Percentiles rank a stretch among this genome's conserved stretches.
Conservation (phyloP, 2,113 vertebrate genomes). For the Bubo blakistoni region DNA sequence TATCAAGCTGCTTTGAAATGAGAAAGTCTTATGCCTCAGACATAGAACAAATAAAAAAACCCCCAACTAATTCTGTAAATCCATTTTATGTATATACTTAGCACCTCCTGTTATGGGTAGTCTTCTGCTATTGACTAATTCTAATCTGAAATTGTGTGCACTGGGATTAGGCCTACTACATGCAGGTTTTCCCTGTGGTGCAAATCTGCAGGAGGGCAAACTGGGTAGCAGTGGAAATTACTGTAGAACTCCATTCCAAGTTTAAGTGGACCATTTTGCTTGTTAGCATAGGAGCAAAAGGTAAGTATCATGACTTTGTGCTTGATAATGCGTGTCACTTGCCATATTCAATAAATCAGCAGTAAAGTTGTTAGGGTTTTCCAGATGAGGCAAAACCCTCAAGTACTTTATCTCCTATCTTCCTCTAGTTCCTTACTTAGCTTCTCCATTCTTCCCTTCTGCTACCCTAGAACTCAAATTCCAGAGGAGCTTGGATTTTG, state of each 20-base stretch:
- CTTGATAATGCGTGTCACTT: neutral
- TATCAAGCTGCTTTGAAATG: neutral
- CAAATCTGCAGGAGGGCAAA: neutral
- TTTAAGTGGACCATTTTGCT: neutral
- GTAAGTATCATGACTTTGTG: neutral
- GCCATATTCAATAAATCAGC: neutral
- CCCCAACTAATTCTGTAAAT: neutral
- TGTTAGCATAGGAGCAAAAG: neutral
- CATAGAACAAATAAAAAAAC: neutral
- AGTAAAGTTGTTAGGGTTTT: neutral
- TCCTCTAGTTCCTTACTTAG: neutral
- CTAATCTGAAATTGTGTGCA: neutral
- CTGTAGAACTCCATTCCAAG: neutral
- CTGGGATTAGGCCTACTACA: neutral
- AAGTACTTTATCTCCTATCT: neutral
- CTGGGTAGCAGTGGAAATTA: neutral
- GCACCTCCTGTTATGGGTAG: neutral
- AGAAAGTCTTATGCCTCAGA: neutral
- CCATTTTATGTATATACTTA: no score
- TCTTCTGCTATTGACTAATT: neutral
- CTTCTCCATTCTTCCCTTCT: neutral
- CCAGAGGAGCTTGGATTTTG: neutral
- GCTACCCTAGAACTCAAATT: neutral
- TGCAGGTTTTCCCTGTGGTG: neutral
- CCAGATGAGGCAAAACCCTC: neutral